A percentile compares a stretch with the other conserved stretches of the same genome.
Conservation (phyloP, 2,888 invertebrate species). For the Erebia palarica region DNA sequence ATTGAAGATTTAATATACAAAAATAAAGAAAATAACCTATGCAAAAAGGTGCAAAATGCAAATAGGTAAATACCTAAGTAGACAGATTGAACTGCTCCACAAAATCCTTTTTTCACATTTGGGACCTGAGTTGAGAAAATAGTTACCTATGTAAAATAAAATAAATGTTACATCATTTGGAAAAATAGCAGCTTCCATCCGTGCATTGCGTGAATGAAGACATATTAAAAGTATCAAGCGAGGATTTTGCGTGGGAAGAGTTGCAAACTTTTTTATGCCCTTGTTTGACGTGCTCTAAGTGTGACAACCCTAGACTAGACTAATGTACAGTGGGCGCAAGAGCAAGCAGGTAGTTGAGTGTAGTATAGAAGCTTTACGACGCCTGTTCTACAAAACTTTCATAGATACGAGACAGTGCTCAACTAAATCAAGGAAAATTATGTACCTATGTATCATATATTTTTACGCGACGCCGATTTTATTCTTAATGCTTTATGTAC, state of each 20-base stretch:
- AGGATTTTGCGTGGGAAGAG: neutral
- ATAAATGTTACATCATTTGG: too few relatives aligned
- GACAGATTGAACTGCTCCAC: too few relatives aligned
- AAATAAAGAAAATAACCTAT: too few relatives aligned
- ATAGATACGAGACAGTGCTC: neutral
- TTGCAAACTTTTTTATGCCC: neutral
- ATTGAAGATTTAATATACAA: too few relatives aligned
- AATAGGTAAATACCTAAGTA: too few relatives aligned
- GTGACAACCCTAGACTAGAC: conserved; percentile 6
- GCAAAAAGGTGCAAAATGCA: too few relatives aligned
- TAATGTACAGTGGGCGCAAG: conserved; percentile 3
- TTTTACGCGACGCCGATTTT: conserved; percentile 3
- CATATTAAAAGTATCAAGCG: too few relatives aligned
- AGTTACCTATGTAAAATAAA: too few relatives aligned
- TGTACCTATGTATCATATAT: neutral
- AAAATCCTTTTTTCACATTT: too few relatives aligned
- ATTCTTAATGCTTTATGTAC: neutral
- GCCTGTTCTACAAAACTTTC: conserved; percentile 5
- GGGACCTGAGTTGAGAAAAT: too few relatives aligned
- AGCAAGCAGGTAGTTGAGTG: conserved; percentile 8
- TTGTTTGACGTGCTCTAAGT: neutral
- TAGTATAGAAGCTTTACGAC: neutral
- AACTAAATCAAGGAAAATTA: conserved; percentile 14
- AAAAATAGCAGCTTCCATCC: too few relatives aligned
- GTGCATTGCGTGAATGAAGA: too few relatives aligned